phyloP scores from a whole-genome alignment of 2,113 vertebrate species.

The Ceratotherium simum region DNA sequence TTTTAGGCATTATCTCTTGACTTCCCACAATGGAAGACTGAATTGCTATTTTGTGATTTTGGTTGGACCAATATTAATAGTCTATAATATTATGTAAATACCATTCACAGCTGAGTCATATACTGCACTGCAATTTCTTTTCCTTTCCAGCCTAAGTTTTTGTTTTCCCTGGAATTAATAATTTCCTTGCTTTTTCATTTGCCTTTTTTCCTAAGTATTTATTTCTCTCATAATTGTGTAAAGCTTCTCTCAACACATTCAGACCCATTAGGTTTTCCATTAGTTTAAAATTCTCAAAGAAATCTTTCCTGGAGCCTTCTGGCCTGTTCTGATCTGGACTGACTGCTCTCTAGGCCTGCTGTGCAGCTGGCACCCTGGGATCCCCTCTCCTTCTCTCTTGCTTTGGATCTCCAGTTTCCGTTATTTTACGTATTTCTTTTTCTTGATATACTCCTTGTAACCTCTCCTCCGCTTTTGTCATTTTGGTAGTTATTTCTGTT shows the following conservation, averaged over 20 bases:
- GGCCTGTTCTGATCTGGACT: background rate
- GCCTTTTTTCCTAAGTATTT: slow-evolving; percentile 15
- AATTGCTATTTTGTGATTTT: background rate
- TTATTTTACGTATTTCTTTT: background rate
- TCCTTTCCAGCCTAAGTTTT: background rate
- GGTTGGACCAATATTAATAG: background rate
- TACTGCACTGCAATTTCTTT: background rate
- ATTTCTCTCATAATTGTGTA: background rate
- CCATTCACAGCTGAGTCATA: background rate
- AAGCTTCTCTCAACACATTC: background rate
- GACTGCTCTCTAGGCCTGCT: background rate
- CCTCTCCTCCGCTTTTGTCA: background rate
- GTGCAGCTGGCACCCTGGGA: background rate
- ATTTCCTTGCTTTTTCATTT: slow-evolving; percentile 48
- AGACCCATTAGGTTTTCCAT: background rate
- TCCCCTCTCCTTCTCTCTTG: background rate
- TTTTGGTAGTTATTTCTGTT: background rate
- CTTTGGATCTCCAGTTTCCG: background rate
- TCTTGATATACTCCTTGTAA: background rate
- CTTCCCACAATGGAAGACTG: background rate
- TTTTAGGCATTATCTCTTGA: background rate
- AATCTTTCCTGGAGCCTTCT: background rate
- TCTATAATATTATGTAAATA: background rate
- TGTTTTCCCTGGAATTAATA: background rate
- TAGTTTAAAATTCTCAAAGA: background rate